Percentiles rank a stretch among this genome's conserved stretches.
These are phyloP conservation scores for Mayetiola destructor DNA, from an alignment of 2,888 invertebrate genomes.

Conservation along the genomic window DNA sequence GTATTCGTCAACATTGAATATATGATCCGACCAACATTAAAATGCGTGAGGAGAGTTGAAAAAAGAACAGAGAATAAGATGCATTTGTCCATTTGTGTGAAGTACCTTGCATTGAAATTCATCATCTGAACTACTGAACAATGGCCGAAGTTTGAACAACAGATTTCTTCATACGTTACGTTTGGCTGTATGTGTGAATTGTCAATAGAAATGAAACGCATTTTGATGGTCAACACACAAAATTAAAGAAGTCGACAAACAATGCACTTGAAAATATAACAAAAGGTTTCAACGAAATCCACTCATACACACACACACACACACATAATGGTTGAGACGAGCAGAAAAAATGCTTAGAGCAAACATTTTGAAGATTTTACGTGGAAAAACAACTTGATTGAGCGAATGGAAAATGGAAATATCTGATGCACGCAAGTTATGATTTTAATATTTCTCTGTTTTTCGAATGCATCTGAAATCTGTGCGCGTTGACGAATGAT, in stretches of 20 bases:
- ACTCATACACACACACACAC: conserved; percentile 2
- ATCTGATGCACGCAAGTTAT: too few species aligned
- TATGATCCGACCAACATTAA: conserved; percentile 4
- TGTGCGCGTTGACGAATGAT: too few species aligned
- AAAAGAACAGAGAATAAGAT: background rate
- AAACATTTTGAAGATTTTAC: too few species aligned
- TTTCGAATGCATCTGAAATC: too few species aligned
- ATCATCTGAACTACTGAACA: conserved; percentile 8
- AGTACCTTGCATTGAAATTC: conserved; percentile 7
- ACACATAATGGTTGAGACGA: background rate
- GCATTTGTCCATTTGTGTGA: background rate
- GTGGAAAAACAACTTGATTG: conserved; percentile 5
- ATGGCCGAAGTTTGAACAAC: background rate
- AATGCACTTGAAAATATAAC: background rate
- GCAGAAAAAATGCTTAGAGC: too few species aligned
- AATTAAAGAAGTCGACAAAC: background rate
- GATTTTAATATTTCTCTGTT: too few species aligned
- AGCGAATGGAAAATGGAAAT: background rate
- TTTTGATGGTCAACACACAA: background rate
- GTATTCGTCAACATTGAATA: background rate
- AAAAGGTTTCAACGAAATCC: background rate
- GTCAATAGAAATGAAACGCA: background rate
- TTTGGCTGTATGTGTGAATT: background rate
- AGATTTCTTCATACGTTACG: background rate
- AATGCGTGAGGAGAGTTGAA: too few species aligned